phyloP scores from a whole-genome alignment of 2,797 vertebrate genomes.

The Ptychadena robeensis region DNA sequence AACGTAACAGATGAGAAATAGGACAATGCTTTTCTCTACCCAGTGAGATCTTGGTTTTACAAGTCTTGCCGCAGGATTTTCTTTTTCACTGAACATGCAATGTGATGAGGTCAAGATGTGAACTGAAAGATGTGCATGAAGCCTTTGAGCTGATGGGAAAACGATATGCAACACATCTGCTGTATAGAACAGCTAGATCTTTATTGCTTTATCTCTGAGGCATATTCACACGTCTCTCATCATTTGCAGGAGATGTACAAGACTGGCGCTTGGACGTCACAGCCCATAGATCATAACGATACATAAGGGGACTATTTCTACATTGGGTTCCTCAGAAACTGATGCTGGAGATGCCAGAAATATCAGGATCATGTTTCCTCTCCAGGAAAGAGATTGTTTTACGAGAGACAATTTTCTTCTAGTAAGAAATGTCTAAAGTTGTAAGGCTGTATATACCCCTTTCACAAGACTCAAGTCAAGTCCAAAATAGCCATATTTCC shows the following conservation, averaged over 20 bases:
- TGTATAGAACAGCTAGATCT: not conserved
- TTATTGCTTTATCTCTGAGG: conserved; percentile 13
- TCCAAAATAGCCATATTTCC: too few relatives aligned
- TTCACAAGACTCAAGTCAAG: too few relatives aligned
- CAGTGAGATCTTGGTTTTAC: not conserved
- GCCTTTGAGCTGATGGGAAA: conserved; percentile 15
- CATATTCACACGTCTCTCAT: conserved; percentile 13
- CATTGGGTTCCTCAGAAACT: not conserved
- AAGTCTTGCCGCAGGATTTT: conserved; percentile 1
- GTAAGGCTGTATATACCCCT: too few relatives aligned
- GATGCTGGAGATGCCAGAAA: too few relatives aligned
- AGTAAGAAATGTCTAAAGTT: too few relatives aligned
- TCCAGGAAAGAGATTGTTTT: too few relatives aligned
- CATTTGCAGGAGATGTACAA: not conserved
- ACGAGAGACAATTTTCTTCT: too few relatives aligned
- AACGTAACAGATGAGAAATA: not conserved
- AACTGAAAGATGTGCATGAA: not conserved
- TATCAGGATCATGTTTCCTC: too few relatives aligned
- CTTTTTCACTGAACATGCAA: conserved; percentile 1
- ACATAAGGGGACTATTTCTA: not conserved
- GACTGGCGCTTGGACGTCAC: too few relatives aligned
- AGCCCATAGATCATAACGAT: not conserved
- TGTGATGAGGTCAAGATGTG: not conserved
- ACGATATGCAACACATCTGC: not conserved
- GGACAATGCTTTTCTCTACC: not conserved